Evolutionary conservation across 2,888 invertebrate species (phyloP).

Genomic region (Phengaris alcon): DNA sequence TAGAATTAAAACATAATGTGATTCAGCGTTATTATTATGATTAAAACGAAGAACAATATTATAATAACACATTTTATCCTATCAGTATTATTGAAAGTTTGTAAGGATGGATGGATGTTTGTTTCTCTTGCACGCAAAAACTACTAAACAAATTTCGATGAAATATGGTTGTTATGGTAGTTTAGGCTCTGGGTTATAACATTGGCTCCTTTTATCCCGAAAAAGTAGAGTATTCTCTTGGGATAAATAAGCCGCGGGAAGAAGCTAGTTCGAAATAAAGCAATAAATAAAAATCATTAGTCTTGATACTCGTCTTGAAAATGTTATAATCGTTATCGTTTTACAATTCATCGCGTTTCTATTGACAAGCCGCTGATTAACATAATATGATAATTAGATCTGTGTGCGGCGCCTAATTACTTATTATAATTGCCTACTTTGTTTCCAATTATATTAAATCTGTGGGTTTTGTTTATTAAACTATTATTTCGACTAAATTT

Average conservation of each 20-base stretch:
- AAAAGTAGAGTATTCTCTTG: background rate
- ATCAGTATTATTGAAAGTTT: too few relatives aligned
- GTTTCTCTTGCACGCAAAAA: too few relatives aligned
- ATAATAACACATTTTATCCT: background rate
- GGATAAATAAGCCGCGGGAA: too few relatives aligned
- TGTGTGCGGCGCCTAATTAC: conserved; percentile 1
- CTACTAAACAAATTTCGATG: too few relatives aligned
- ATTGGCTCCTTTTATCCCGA: too few relatives aligned
- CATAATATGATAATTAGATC: conserved; percentile 8
- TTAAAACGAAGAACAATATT: background rate
- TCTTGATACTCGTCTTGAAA: background rate
- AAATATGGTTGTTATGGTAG: too few relatives aligned
- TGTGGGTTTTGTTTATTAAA: background rate
- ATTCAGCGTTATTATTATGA: background rate
- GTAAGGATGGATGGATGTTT: too few relatives aligned
- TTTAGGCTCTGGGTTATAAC: too few relatives aligned
- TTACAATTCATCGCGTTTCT: background rate
- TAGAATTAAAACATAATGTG: background rate
- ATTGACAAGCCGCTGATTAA: background rate
- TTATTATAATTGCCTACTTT: background rate
- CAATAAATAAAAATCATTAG: background rate
- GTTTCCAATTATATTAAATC: background rate
- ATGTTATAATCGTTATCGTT: background rate
- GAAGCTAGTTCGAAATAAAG: background rate
- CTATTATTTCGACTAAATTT: background rate